Conservation (phyloP, 2,888 invertebrate genomes). For the Cyaniris semiargus region DNA sequence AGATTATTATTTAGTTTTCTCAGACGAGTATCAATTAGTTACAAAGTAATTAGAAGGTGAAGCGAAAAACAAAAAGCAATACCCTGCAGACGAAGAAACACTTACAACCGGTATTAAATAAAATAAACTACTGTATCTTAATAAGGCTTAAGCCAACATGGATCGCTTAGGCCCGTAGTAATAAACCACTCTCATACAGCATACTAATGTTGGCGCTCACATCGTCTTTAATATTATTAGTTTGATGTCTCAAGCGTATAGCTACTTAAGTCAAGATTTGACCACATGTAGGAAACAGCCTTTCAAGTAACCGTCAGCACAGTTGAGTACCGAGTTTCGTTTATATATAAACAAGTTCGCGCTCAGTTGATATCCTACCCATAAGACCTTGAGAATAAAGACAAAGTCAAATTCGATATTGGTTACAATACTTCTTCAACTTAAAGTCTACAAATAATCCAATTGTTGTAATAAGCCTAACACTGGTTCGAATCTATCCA, state of each 20-base stretch:
- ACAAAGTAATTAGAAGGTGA: background rate
- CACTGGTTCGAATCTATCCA: background rate
- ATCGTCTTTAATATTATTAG: too few relatives aligned
- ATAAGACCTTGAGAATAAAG: too few relatives aligned
- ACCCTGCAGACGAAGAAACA: background rate
- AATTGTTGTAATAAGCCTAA: background rate
- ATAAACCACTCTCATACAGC: background rate
- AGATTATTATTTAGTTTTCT: background rate
- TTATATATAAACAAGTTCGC: too few relatives aligned
- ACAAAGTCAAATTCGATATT: too few relatives aligned
- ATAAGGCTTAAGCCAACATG: slow-evolving; percentile 28
- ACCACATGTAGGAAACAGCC: background rate
- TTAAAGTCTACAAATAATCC: background rate
- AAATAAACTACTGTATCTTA: slow-evolving; percentile 20
- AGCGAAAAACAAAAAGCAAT: background rate
- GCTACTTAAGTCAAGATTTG: background rate
- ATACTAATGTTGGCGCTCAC: background rate
- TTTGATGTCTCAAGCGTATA: background rate
- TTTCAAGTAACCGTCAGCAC: too few relatives aligned
- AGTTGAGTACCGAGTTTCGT: too few relatives aligned
- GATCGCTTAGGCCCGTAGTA: slow-evolving; percentile 23
- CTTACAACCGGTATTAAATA: background rate
- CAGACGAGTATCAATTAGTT: background rate
- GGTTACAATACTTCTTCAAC: background rate
- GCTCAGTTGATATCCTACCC: too few relatives aligned